Conservation (phyloP, 64 coral and sea anemone genomes). For the Pocillopora verrucosa region DNA sequence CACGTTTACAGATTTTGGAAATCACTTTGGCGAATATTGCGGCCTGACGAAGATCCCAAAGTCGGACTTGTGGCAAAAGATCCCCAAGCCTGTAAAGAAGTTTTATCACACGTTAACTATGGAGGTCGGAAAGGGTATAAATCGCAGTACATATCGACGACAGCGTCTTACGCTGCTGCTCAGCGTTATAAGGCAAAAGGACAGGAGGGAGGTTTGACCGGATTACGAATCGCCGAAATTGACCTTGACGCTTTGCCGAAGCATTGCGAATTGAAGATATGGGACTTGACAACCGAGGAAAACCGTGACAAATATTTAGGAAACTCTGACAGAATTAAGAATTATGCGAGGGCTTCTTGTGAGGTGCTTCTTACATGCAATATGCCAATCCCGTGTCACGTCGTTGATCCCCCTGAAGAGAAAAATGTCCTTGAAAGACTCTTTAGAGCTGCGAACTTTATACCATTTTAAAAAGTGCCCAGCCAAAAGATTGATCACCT, state of each 20-base stretch:
- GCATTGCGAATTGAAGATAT: not conserved
- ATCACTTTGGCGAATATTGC: constrained; percentile 25
- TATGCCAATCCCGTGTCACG: too few species aligned
- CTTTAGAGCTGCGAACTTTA: too few species aligned
- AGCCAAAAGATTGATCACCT: too few species aligned
- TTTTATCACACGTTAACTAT: constrained; percentile 43
- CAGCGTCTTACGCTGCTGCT: constrained; percentile 1
- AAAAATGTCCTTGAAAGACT: too few species aligned
- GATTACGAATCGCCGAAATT: constrained; percentile 20
- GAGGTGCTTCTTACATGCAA: too few species aligned
- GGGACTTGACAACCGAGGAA: not conserved
- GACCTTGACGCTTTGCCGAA: not conserved
- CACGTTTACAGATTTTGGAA: too few species aligned
- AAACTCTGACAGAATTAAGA: too few species aligned
- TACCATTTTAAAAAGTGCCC: too few species aligned
- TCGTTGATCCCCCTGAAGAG: too few species aligned
- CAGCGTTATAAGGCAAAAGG: constrained; percentile 9
- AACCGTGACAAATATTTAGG: constrained; percentile 41
- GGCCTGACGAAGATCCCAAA: constrained; percentile 25
- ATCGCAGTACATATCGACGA: constrained; percentile 37
- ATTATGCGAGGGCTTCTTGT: too few species aligned
- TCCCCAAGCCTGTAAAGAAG: constrained; percentile 14
- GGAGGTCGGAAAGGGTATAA: constrained; percentile 3
- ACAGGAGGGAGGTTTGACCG: constrained; percentile 15
- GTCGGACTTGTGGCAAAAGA: constrained; percentile 36